Conservation (phyloP, 2,797 vertebrate species). For the Muscicapa striata region DNA sequence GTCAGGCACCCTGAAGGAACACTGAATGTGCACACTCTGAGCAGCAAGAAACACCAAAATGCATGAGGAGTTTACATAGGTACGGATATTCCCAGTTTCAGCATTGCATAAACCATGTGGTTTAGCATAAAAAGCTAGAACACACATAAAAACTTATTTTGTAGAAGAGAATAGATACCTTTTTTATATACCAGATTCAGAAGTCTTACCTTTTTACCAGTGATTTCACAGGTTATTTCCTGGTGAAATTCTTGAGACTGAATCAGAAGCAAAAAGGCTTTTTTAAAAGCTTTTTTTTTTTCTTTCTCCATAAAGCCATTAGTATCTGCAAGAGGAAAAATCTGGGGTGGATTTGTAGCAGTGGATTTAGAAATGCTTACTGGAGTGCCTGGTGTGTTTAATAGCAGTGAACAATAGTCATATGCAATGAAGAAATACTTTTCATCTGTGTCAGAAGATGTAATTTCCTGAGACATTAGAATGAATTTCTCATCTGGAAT, state of each 20-base stretch:
- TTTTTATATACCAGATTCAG: neutral
- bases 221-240: neutral
- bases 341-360: neutral
- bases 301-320: neutral
- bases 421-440: neutral
- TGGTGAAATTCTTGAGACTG: neutral
- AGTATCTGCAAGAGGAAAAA: neutral
- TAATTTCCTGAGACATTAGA: neutral
- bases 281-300: neutral
- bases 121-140: neutral
- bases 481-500: conserved; percentile 9
- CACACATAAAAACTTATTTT: neutral
- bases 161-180: neutral
- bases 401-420: neutral
- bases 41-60: neutral
- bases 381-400: neutral
- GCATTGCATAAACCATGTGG: neutral
- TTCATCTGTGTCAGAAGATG: neutral
- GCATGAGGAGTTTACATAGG: neutral
- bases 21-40: neutral
- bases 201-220: neutral
- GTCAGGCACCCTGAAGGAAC: neutral
- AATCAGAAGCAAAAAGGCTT: neutral
- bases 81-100: neutral
- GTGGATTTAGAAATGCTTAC: neutral